Base-by-base conservation (phyloP, 2,888 invertebrate genomes). In the Allolobophora icterica region DNA sequence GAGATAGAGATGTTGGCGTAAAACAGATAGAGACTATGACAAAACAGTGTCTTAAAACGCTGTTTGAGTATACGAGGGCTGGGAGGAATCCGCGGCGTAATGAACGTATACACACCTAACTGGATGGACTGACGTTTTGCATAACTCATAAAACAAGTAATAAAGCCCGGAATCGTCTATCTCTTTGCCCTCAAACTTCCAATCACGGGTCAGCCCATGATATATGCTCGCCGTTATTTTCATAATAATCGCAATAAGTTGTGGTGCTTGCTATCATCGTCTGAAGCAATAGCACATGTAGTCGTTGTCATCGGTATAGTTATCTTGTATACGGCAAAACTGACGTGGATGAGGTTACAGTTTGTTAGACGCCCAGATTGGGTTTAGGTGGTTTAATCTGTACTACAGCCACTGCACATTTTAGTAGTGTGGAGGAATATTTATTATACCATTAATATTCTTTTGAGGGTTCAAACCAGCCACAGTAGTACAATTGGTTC, bases 231-330 rank as follows among this genome's bases (percentile, higher is more conserved):
- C 30, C n/a, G n/a, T 30, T 58, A 58, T n/a, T 71, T n/a, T 71
- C 71, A 71, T 71, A 17, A 71, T 71, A 71, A n/a, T 71, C n/a
- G 71, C 71, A 71, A 71, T 71, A 71, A 71, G 71, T n/a, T 71
- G 71, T 71, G 71, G n/a, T n/a, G 8, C 6, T 71, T 71, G 58
- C 45, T 21, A 3, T 6, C n/a, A 17, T 71, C 71, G 3, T 2
- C 30, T 5, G 71, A 13, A n/a, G 4, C 17, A n/a, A 17, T 71
- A n/a, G 3, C 71, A 71, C n/a, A 11, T 71, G 52, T 52, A 24
- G 52, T 52, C 52, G 52, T 24, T 52, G 71, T 30, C n/a, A n/a
- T 71, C 71, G 30, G 0, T 71, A n/a, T n/a, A 30, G 30, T 3
- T 71, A 71, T n/a, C 15, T 71, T n/a, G 71, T n/a, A 71, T 71